A percentile compares a stretch with the other conserved stretches of the same genome.
Evolutionary conservation across 2,888 invertebrate species (phyloP).

Genomic region (Geophilus truncorum): DNA sequence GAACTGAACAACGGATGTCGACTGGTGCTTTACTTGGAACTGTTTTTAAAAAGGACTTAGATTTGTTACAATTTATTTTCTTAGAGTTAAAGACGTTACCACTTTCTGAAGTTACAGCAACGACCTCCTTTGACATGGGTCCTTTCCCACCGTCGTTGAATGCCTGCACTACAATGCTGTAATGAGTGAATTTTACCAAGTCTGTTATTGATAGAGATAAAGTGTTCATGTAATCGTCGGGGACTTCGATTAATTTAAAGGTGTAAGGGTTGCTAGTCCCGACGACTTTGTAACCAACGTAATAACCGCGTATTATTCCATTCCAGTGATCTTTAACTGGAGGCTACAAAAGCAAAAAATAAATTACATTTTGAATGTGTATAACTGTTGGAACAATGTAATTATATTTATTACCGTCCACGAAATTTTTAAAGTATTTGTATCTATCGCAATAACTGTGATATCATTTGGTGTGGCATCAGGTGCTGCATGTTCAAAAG

Average conservation of each 20-base stretch:
- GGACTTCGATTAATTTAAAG: slow-evolving; percentile 8
- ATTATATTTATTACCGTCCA: slow-evolving; percentile 15
- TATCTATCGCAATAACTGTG: neutral
- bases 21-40: slow-evolving; percentile 48
- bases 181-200: slow-evolving; percentile 44
- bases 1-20: slow-evolving; percentile 44
- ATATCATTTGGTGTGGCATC: slow-evolving; percentile 6
- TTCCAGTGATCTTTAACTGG: slow-evolving; percentile 28
- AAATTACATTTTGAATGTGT: neutral
- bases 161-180: slow-evolving; percentile 47
- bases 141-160: slow-evolving; percentile 47
- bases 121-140: slow-evolving; percentile 44
- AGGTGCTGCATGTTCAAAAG: too few species aligned
- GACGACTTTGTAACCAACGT: slow-evolving; percentile 25
- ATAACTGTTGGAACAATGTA: too few species aligned
- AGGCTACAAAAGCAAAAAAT: neutral
- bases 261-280: neutral
- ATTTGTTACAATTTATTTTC: neutral
- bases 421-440: neutral
- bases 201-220: neutral
- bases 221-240: slow-evolving; percentile 18
- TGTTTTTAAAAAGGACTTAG: slow-evolving; percentile 33
- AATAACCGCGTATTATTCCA: slow-evolving; percentile 29
- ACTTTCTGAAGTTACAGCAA: slow-evolving; percentile 47
- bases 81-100: slow-evolving; percentile 41